Percentiles rank a stretch among this genome's conserved stretches.
phyloP scores from a whole-genome alignment of 92 coral and sea anemone genomes.

The Epizoanthus rinbou region DNA sequence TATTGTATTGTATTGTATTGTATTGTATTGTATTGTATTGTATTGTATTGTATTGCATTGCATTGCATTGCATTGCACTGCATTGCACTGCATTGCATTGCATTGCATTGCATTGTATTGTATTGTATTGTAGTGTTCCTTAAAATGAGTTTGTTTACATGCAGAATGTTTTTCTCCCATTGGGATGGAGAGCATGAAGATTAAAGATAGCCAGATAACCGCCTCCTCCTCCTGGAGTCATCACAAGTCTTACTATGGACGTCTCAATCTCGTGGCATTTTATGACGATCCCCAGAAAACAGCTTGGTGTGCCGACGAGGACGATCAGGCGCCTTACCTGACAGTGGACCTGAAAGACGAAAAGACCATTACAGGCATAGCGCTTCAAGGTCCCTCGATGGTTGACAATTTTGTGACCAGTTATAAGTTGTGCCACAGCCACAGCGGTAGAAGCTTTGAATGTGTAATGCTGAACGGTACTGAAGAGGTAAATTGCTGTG shows the following conservation, averaged over 20 bases:
- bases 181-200: constrained; percentile 96
- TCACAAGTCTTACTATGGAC: constrained; percentile 92
- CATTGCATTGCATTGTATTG: too few species aligned
- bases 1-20: too few species aligned
- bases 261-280: constrained; percentile 91
- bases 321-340: constrained; percentile 92
- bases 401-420: constrained; percentile 94
- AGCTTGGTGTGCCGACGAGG: constrained; percentile 96
- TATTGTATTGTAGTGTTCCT: neutral
- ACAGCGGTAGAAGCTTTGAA: constrained; percentile 87
- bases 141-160: neutral
- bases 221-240: constrained; percentile 85
- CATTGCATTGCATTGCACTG: too few species aligned
- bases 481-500: constrained; percentile 66
- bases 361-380: constrained; percentile 92
- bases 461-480: constrained; percentile 79
- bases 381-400: constrained; percentile 93
- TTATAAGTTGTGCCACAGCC: constrained; percentile 87
- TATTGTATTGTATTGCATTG: too few species aligned
- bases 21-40: too few species aligned
- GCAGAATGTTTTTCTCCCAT: constrained; percentile 92
- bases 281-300: constrained; percentile 91
- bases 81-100: too few species aligned
- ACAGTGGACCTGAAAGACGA: constrained; percentile 86
- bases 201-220: constrained; percentile 84